These are phyloP conservation scores for Corythoichthys intestinalis DNA, from an alignment of 2,113 vertebrate species.

Conservation along the genomic window DNA sequence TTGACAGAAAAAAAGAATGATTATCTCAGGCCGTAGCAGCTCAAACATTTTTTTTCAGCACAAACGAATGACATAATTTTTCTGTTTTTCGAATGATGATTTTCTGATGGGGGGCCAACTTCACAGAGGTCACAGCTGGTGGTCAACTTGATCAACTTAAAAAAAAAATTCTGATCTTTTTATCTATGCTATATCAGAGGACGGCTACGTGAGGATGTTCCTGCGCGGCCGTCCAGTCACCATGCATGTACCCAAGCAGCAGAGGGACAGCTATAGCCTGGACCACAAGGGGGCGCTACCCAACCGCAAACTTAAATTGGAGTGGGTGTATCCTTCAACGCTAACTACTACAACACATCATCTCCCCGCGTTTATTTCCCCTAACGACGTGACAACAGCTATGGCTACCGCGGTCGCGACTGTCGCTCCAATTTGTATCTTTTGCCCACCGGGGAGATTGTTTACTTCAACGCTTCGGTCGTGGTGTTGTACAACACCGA, in stretches of 20 bases:
- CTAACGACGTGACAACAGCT: slow-evolving; percentile 59
- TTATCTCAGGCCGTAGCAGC: no score
- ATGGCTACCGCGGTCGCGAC: slow-evolving; percentile 86
- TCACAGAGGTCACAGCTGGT: no score
- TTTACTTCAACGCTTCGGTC: slow-evolving; percentile 87
- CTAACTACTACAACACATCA: neutral
- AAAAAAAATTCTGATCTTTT: no score
- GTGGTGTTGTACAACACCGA: slow-evolving; percentile 86
- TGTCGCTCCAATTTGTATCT: slow-evolving; percentile 86
- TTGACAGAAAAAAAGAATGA: no score
- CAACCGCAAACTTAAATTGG: neutral
- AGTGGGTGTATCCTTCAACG: neutral
- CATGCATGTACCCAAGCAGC: slow-evolving; percentile 79
- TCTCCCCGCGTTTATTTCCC: neutral
- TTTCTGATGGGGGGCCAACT: no score
- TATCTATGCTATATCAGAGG: no score
- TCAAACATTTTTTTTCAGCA: no score
- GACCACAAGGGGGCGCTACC: slow-evolving; percentile 70
- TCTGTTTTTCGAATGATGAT: no score
- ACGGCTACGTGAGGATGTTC: slow-evolving; percentile 87
- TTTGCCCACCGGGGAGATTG: slow-evolving; percentile 87
- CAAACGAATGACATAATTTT: no score
- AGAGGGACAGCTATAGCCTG: slow-evolving; percentile 77
- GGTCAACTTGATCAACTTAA: no score
- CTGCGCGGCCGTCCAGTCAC: slow-evolving; percentile 84